Percentiles rank a stretch among this genome's conserved stretches.
Evolutionary conservation across 2,888 invertebrate species (phyloP).

Genomic region (Amiota minor): DNA sequence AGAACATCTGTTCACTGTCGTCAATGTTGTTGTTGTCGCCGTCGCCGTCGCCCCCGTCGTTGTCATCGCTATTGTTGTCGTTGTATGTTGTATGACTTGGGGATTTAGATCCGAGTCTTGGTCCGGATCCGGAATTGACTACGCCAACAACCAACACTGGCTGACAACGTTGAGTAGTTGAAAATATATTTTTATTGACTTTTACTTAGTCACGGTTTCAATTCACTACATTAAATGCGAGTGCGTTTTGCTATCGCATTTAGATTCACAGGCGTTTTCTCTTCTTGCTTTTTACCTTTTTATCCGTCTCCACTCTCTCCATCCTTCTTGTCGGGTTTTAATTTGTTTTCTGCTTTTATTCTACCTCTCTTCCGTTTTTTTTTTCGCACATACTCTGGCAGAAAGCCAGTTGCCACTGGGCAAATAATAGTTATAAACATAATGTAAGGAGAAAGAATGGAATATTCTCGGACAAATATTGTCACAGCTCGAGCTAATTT

Average conservation of each 20-base stretch:
- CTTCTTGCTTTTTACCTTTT: not conserved
- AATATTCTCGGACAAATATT: not conserved
- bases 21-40: too few relatives aligned
- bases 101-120: too few relatives aligned
- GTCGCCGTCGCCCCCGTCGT: too few relatives aligned
- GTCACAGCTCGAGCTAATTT: not conserved
- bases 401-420: too few relatives aligned
- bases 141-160: not conserved
- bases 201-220: slow-evolving; percentile 12
- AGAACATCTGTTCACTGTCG: not conserved
- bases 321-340: not conserved
- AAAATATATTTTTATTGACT: slow-evolving; percentile 19
- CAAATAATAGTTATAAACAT: too few relatives aligned
- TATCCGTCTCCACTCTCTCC: not conserved
- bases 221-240: slow-evolving; percentile 6
- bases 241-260: not conserved
- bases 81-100: too few relatives aligned
- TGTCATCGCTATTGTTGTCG: too few relatives aligned
- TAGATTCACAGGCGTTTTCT: not conserved
- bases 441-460: not conserved
- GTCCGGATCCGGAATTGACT: too few relatives aligned
- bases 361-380: too few relatives aligned
- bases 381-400: too few relatives aligned
- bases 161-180: slow-evolving; percentile 4
- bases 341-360: too few relatives aligned